A percentile compares a stretch with the other conserved stretches of the same genome.
These are phyloP conservation scores for Ectobius pallidus DNA, from an alignment of 2,888 invertebrate species.

Conservation along the genomic window DNA sequence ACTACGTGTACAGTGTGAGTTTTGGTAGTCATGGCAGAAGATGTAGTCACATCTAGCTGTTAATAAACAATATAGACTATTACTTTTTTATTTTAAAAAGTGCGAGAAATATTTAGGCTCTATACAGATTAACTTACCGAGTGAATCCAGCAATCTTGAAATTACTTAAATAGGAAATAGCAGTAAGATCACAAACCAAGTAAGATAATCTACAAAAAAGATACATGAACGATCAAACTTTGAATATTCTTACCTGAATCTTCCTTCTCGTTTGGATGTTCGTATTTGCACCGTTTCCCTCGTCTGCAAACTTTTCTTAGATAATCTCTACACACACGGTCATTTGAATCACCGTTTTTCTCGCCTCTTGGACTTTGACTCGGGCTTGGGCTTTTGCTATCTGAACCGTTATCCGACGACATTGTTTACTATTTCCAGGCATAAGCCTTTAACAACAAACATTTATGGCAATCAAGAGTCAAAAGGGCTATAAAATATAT, in stretches of 20 bases:
- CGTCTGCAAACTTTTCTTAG: slow-evolving; percentile 63
- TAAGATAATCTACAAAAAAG: no score
- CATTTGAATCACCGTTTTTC: slow-evolving; percentile 1
- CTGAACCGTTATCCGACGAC: slow-evolving; percentile 40
- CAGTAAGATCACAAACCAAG: no score
- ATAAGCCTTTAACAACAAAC: no score
- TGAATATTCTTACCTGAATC: slow-evolving; percentile 18
- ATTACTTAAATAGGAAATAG: no score
- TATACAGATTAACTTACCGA: no score
- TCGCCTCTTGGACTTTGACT: slow-evolving; percentile 35
- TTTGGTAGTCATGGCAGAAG: slow-evolving; percentile 74
- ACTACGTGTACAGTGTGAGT: slow-evolving; percentile 73
- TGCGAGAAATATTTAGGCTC: no score
- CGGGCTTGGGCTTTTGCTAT: no score
- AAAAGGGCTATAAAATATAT: no score
- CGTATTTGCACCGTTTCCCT: slow-evolving; percentile 58
- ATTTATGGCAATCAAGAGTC: no score
- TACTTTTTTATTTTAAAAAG: no score
- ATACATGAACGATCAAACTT: no score
- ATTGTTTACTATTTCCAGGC: slow-evolving; percentile 19
- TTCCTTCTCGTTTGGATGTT: slow-evolving; percentile 51
- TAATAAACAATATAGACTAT: not conserved
- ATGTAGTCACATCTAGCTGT: slow-evolving; percentile 43
- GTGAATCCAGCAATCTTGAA: no score
- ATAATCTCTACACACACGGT: slow-evolving; percentile 63